Base-by-base conservation (phyloP, 2,888 invertebrate genomes). In the Meliscaeva auricollis region DNA sequence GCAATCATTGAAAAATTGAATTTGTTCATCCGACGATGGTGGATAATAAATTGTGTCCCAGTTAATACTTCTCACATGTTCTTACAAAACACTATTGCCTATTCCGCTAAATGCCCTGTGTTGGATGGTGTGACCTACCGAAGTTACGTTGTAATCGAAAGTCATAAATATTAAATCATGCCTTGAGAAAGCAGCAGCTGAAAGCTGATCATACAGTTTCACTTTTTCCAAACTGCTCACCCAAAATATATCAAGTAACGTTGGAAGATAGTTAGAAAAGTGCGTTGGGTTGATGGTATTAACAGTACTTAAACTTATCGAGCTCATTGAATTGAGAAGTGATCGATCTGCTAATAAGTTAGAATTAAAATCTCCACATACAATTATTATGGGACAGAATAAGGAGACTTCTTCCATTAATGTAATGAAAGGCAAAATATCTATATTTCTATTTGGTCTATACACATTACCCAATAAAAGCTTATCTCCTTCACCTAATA, bases 201-300 rank as follows among this genome's bases (percentile, higher is more conserved):
- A 50, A 22, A 50, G 50, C 50, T 50, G 50, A 13, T 26, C 50
- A 50, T 50, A 50, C 3, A 50, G 13, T 26, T 50, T 50, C 11
- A 50, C 22, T 6, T 44, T 44, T n/a, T 15, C 15, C 44, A 44
- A 44, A 44, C 15, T 15, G 15, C 44, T 44, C 44, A 50, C 50
- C 20, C 50, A 50, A 22, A 50, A 50, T 50, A 50, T 22, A 11
- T 50, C 50, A 13, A 26, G 22, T 11, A 50, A 13, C 11, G 26
- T 50, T 50, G 50, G 22, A 22, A 11, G 11, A 26, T 50, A 22
- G 17, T 22, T 22, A 17, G 22, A 50, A 22, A 50, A 50, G 22
- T 50, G 50, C 0, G 50, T 50, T 50, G 50, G 50, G 11, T 50
- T 50, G 50, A 22, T 50, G 50, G 20, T 50, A 22, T 50, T 50